A percentile compares a stretch with the other conserved stretches of the same genome.
Conservation (phyloP, 2,113 vertebrate genomes). For the Echinops telfairi region DNA sequence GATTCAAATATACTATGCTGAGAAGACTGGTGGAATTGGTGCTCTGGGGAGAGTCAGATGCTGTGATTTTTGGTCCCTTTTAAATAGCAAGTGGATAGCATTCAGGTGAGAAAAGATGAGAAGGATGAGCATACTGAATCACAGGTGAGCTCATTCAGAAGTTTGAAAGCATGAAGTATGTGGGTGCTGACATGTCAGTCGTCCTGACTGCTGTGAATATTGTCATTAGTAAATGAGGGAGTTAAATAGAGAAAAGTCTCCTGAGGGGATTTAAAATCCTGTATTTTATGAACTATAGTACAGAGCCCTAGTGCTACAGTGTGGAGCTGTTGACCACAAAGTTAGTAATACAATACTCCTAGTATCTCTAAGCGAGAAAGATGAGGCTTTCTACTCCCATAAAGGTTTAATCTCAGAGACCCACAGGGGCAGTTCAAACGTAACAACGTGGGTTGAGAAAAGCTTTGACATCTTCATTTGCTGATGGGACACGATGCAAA, state of each 20-base stretch:
- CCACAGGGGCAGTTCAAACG: too few species aligned
- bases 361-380: too few species aligned
- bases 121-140: neutral
- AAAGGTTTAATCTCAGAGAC: too few species aligned
- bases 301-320: too few species aligned
- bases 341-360: too few species aligned
- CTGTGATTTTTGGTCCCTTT: neutral
- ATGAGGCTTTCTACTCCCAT: too few species aligned
- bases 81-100: neutral
- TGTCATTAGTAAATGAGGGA: neutral
- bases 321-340: too few species aligned
- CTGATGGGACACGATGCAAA: too few species aligned
- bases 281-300: neutral
- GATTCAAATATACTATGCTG: neutral
- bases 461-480: too few species aligned
- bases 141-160: neutral
- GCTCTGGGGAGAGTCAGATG: neutral
- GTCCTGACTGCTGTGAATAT: neutral
- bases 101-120: neutral
- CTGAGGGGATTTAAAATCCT: constrained; percentile 8
- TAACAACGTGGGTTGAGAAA: too few species aligned
- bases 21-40: neutral
- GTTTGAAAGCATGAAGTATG: neutral
- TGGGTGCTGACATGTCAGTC: neutral
- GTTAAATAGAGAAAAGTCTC: neutral